Evolutionary conservation across 92 coral and sea anemone species (phyloP).

Genomic region (Bergia sp.): DNA sequence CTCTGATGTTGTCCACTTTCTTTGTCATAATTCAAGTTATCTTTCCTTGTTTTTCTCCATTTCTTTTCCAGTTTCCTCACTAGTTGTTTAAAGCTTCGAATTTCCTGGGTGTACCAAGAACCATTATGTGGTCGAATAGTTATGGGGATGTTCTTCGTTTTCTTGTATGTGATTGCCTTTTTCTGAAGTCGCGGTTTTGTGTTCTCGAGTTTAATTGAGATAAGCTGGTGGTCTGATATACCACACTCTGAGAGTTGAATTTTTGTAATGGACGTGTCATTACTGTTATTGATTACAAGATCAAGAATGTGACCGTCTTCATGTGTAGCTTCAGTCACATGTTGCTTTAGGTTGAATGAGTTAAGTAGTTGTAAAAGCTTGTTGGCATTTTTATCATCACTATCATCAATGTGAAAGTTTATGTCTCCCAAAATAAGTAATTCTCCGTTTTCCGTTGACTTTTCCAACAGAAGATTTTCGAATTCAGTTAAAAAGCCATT

Average conservation of each 20-base stretch:
- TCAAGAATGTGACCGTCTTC: background rate
- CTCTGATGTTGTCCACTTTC: background rate
- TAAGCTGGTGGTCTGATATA: background rate
- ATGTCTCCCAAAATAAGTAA: background rate
- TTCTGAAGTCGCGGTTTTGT: background rate
- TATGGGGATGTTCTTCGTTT: background rate
- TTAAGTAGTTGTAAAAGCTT: background rate
- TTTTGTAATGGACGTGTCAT: background rate
- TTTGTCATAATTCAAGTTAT: background rate
- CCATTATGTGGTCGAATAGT: background rate
- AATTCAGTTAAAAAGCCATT: background rate
- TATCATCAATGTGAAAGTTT: background rate
- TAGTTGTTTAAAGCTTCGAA: background rate
- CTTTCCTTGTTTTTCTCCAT: background rate
- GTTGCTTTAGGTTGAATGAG: background rate
- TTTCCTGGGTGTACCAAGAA: background rate
- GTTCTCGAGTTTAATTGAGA: background rate
- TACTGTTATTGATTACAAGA: background rate
- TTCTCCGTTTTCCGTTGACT: background rate
- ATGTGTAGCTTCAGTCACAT: background rate
- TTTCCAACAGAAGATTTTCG: background rate
- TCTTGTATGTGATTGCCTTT: background rate
- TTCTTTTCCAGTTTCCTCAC: background rate
- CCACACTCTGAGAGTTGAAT: background rate
- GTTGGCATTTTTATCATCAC: background rate